Conservation (phyloP, 1,140 invertebrate species). For the Drosophila parabipectinata region DNA sequence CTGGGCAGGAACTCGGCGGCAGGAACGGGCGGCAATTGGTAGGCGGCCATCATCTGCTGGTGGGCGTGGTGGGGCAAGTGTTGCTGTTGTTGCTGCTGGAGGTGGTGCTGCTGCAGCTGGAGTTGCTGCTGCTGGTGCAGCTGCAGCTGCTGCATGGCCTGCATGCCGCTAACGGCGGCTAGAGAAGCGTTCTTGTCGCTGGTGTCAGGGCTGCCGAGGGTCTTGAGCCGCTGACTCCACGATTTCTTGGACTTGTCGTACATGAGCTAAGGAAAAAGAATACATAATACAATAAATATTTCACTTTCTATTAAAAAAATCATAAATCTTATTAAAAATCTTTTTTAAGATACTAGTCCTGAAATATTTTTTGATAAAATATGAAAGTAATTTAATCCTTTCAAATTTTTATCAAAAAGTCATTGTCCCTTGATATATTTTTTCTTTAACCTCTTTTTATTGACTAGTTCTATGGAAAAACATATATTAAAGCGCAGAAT, state of each 20-base stretch:
- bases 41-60: constrained; percentile 55
- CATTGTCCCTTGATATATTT: no score
- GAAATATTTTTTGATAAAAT: no score
- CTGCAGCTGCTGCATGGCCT: constrained; percentile 71
- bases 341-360: no score
- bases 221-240: constrained; percentile 84
- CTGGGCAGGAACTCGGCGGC: constrained; percentile 84
- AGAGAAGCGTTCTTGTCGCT: constrained; percentile 51
- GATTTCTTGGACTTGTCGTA: constrained; percentile 85
- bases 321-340: no score
- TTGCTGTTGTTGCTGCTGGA: constrained; percentile 60
- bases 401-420: no score
- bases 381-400: no score
- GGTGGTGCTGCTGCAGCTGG: constrained; percentile 40
- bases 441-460: no score
- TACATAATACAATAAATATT: neutral
- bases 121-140: constrained; percentile 64
- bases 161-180: constrained; percentile 65
- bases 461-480: no score
- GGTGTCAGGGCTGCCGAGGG: constrained; percentile 80
- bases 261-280: constrained; percentile 60
- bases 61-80: constrained; percentile 50
- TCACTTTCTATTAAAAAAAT: no score
- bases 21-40: constrained; percentile 59
- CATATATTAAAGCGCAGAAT: no score